A percentile compares a stretch with the other conserved stretches of the same genome.
phyloP scores from a whole-genome alignment of 2,888 invertebrate species.

The Cordylochernes scorpioides region DNA sequence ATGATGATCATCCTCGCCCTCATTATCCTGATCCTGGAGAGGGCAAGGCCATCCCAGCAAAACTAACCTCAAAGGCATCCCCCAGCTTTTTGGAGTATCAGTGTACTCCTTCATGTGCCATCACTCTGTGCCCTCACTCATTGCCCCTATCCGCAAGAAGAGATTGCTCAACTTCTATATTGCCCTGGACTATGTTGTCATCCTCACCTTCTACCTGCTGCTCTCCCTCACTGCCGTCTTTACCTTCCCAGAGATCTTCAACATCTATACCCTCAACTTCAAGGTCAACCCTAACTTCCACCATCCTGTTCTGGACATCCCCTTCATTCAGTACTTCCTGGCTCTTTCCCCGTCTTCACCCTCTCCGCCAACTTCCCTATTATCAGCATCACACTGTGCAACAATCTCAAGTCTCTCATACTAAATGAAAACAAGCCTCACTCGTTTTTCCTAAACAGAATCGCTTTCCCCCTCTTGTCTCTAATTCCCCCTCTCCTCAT shows the following conservation, averaged over 20 bases:
- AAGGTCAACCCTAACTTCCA: conserved; percentile 10
- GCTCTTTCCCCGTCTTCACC: conserved; percentile 85
- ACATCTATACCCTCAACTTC: conserved; percentile 84
- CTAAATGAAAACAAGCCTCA: conserved; percentile 22
- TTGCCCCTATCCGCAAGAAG: conserved; percentile 68
- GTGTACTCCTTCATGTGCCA: conserved; percentile 99
- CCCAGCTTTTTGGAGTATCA: conserved; percentile 73
- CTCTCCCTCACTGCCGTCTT: conserved; percentile 67
- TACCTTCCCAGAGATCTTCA: conserved; percentile 50
- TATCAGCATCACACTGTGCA: conserved; percentile 75
- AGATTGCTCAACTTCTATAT: conserved; percentile 31
- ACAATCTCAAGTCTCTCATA: conserved; percentile 44
- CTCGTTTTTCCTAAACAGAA: conserved; percentile 22
- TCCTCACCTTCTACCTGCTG: conserved; percentile 59
- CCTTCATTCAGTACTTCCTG: conserved; percentile 45
- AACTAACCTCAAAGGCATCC: conserved; percentile 42
- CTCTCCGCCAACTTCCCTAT: conserved; percentile 85
- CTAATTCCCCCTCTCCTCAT: conserved; percentile 56
- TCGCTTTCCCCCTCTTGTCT: conserved; percentile 50
- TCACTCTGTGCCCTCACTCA: conserved; percentile 72
- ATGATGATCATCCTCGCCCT: conserved; percentile 62
- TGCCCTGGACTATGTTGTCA: conserved; percentile 50
- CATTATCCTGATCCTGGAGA: conserved; percentile 26
- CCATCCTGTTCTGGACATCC: conserved; percentile 7
- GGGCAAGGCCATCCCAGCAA: conserved; percentile 39